phyloP scores from a whole-genome alignment of 2,888 invertebrate genomes.

The Drosophila tripunctata region DNA sequence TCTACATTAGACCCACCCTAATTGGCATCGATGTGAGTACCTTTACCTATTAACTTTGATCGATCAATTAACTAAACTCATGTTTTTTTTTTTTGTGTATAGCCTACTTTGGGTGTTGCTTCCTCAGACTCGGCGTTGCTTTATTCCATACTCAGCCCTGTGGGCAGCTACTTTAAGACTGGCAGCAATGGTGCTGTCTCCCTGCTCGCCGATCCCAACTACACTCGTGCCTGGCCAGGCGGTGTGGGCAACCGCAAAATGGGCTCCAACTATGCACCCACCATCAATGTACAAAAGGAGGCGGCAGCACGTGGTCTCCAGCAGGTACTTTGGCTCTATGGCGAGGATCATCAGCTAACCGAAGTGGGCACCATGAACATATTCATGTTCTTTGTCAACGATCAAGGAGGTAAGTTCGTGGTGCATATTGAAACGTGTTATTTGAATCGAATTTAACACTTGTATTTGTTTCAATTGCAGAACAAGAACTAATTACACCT shows the following conservation, averaged over 20 bases:
- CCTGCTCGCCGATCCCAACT: slow-evolving; percentile 95
- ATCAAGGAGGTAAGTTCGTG: slow-evolving; percentile 91
- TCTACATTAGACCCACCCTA: slow-evolving; percentile 97
- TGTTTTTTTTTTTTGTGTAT: slow-evolving; percentile 13
- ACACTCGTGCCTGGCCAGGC: slow-evolving; percentile 94
- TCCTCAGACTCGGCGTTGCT: slow-evolving; percentile 94
- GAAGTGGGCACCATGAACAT: slow-evolving; percentile 99
- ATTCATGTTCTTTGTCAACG: slow-evolving; percentile 94
- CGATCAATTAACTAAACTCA: background rate
- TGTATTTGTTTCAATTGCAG: slow-evolving; percentile 84
- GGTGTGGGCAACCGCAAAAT: slow-evolving; percentile 98
- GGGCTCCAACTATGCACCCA: slow-evolving; percentile 96
- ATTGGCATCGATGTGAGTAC: slow-evolving; percentile 97
- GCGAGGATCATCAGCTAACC: slow-evolving; percentile 95
- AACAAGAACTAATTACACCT: slow-evolving; percentile 95
- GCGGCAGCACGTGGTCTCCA: slow-evolving; percentile 91
- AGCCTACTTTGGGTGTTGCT: slow-evolving; percentile 97
- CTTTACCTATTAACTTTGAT: background rate
- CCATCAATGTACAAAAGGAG: slow-evolving; percentile 92
- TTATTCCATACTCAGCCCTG: slow-evolving; percentile 96
- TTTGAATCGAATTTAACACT: background rate
- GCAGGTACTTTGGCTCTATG: slow-evolving; percentile 98
- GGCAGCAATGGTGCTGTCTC: slow-evolving; percentile 89
- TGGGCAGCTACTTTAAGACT: slow-evolving; percentile 95
- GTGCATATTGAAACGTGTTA: no score